Percentiles rank a stretch among this genome's conserved stretches.
Evolutionary conservation across 1,140 invertebrate genomes (phyloP).

Genomic region (Probaryconus sp.): DNA sequence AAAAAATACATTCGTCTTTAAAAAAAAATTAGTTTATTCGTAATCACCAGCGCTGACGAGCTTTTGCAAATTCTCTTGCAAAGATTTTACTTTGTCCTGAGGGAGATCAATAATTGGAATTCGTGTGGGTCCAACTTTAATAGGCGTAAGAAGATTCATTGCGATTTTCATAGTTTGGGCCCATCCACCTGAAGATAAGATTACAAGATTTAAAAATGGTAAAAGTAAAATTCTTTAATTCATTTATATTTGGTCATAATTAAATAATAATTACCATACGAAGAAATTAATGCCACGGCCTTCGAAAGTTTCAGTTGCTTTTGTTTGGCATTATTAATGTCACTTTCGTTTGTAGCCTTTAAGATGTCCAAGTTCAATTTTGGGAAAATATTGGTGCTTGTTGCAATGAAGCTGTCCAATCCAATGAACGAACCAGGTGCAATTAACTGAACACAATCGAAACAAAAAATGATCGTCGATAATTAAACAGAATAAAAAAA

Average conservation of each 20-base stretch:
- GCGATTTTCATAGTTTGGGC: slow-evolving; percentile 84
- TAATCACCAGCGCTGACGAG: slow-evolving; percentile 25
- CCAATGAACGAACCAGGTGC: slow-evolving; percentile 81
- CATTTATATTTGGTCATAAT: too few relatives aligned
- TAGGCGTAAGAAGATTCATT: slow-evolving; percentile 80
- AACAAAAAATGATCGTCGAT: not conserved
- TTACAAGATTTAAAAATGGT: too few relatives aligned
- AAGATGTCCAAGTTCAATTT: slow-evolving; percentile 74
- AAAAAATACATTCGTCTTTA: too few relatives aligned
- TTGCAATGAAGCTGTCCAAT: slow-evolving; percentile 84
- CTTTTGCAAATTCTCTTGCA: slow-evolving; percentile 61
- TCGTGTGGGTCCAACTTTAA: slow-evolving; percentile 81
- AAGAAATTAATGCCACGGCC: slow-evolving; percentile 71
- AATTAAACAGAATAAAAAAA: not conserved
- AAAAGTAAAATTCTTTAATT: too few relatives aligned
- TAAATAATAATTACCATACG: slow-evolving; percentile 78
- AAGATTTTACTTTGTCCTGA: slow-evolving; percentile 57
- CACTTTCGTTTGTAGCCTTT: slow-evolving; percentile 66
- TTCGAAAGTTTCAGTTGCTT: slow-evolving; percentile 76
- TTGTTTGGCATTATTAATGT: slow-evolving; percentile 69
- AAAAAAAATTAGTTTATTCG: slow-evolving; percentile 25
- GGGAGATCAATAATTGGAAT: slow-evolving; percentile 77
- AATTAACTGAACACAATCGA: slow-evolving; percentile 74
- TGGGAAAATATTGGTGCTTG: slow-evolving; percentile 82
- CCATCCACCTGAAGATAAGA: slow-evolving; percentile 78